Base-by-base conservation (phyloP, 2,113 vertebrate genomes). In the Hylia prasina region DNA sequence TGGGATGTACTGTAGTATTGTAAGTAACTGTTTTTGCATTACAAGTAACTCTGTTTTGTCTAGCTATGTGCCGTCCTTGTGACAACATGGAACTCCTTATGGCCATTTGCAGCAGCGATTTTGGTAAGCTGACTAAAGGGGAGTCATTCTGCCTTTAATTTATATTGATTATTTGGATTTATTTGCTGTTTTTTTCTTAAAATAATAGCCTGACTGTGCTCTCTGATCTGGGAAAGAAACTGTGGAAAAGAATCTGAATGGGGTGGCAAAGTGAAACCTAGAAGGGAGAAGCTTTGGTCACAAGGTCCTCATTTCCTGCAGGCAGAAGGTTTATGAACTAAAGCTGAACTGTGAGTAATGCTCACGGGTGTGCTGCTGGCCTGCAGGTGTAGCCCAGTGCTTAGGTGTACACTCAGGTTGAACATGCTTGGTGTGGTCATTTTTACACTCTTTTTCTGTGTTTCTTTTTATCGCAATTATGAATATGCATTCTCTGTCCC, bases 31-130 rank as follows among this genome's bases (percentile, higher is more conserved):
- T n/a, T n/a, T n/a, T n/a, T n/a, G n/a, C n/a, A n/a, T n/a, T n/a
- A n/a, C n/a, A n/a, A n/a, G n/a, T n/a, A n/a, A n/a, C n/a, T n/a
- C n/a, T n/a, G n/a, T n/a, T n/a, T n/a, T n/a, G n/a, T 82, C 63
- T 90, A 99, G 98, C 96, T 69, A 94, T 95, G 39, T 98, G 98
- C 83, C 96, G 95, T 64, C 98, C 98, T 51, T 99, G 98, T 97
- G 97, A 97, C 69, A 94, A 98, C 3, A 58, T 96, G 51, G 98
- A 99, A 61, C 97, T 99, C 70, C 98, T 98, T 40, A 96, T 98
- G 97, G 98, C 98, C 57, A 64, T 98, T 90, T 99, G 98, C 96
- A 98, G 94, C 97, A 98, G 98, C 95, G 98, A 99, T 87, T 98
- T 99, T 93, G 98, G 98, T 99, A 96, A 79, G 96, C 20, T 77